Evolutionary conservation across 2,797 vertebrate species (phyloP), one percentile per base, ranked within the genome.

Genomic region (Lindbergichthys nudifrons): DNA sequence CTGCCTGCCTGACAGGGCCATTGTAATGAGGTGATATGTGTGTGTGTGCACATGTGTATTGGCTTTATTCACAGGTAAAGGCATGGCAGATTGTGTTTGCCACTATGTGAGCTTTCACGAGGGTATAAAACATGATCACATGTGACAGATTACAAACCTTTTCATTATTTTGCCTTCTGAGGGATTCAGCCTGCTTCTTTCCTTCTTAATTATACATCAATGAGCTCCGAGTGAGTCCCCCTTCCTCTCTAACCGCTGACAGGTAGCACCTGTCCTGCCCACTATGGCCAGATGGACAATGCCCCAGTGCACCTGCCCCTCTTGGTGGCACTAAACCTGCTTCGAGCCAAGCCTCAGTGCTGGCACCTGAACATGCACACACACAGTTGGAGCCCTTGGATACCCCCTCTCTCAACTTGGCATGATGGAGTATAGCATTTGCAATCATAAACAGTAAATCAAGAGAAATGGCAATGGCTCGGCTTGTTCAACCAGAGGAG

Each of bases 281-380:
- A 50, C 88, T 70, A 78, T 75, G 85, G 54, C 89, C 92, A 93
- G 89, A 92, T 92, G 91, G 92, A 89, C 78, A 70, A 57, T 79
- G 74, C 83, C 82, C 79, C 54, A 36, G 57, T 80, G 77, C 90
- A 91, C 84, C 87, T 81, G 77, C 68, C 85, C 59, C 79, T 79
- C 83, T 67, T 50, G 83, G 83, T 82, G 80, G 78, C 66, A 56
- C 46, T 58, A 36, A 36, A 43, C 58, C 46, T 64, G 64, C 53
- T 77, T 54, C 15, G 52, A 84, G 87, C 83, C 89, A 82, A 85
- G 78, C 72, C 78, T 77, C 79, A 68, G 72, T 2, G 73, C 79
- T 92, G 90, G 85, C 89, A 77, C 50, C 47, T 19, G 48, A 60
- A 72, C 67, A 42, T 60, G 56, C 57, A 82, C 71, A 54, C 53